Percentiles rank a stretch among this genome's conserved stretches.
These are phyloP conservation scores for Thripadectes ignobilis DNA, from an alignment of 2,797 vertebrate genomes.

Conservation along the genomic window DNA sequence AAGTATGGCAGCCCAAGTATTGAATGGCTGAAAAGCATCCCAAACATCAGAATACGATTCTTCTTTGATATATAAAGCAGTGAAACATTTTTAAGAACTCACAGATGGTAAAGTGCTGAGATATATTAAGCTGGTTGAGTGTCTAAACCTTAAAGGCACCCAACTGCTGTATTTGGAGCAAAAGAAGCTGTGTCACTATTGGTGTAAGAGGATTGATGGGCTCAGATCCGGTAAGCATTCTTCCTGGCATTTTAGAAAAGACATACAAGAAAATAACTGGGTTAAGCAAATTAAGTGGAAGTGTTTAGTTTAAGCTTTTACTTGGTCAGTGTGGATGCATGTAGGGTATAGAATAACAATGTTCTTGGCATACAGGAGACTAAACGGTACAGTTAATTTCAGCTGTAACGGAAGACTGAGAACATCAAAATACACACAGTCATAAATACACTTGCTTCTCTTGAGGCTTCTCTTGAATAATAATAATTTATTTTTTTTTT, in stretches of 20 bases:
- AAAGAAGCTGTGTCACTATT: background rate
- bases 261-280: background rate
- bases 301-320: background rate
- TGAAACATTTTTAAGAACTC: background rate
- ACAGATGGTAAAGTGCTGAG: background rate
- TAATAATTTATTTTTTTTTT: background rate
- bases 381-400: background rate
- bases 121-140: background rate
- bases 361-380: background rate
- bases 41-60: background rate
- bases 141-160: conserved; percentile 2
- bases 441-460: background rate
- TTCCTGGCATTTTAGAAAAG: conserved; percentile 1
- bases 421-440: background rate
- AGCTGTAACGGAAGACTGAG: background rate
- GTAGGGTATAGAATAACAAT: background rate
- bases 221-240: background rate
- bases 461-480: background rate
- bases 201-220: background rate
- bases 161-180: background rate
- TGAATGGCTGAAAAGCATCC: background rate
- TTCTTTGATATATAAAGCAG: background rate
- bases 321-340: background rate
- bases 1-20: background rate
- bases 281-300: background rate